These are phyloP conservation scores for Camponotus floridanus DNA, from an alignment of 1,140 invertebrate species.

Conservation along the genomic window DNA sequence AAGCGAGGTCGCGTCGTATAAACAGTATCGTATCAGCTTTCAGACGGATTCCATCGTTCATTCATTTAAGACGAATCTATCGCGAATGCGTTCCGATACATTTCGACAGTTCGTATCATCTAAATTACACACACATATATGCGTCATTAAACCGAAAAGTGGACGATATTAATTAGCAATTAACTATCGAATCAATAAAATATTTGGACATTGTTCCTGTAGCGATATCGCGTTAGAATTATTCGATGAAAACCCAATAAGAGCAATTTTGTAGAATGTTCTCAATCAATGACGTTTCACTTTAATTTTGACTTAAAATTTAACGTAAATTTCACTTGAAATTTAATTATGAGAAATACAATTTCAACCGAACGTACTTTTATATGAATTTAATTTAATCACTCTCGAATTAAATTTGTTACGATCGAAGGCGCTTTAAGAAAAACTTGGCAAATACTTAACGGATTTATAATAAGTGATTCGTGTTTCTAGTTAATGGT, in stretches of 20 bases:
- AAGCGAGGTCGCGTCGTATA: too few relatives aligned
- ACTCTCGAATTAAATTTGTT: not conserved
- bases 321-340: not conserved
- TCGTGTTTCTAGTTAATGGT: not conserved
- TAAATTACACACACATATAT: too few relatives aligned
- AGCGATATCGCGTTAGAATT: too few relatives aligned
- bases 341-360: not conserved
- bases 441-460: constrained; percentile 36
- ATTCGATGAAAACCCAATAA: not conserved
- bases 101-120: too few relatives aligned
- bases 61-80: too few relatives aligned
- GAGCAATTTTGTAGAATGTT: not conserved
- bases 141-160: too few relatives aligned
- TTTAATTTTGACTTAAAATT: not conserved
- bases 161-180: too few relatives aligned
- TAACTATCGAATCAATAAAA: too few relatives aligned
- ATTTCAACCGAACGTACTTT: not conserved
- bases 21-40: too few relatives aligned
- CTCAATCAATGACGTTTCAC: not conserved
- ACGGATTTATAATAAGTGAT: not conserved
- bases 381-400: constrained; percentile 39
- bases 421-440: not conserved
- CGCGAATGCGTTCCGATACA: too few relatives aligned
- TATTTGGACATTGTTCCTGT: too few relatives aligned
- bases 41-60: too few relatives aligned